Evolutionary conservation across 2,797 vertebrate genomes (phyloP), one percentile per base, ranked within the genome.

Genomic region (Oophaga sylvatica): DNA sequence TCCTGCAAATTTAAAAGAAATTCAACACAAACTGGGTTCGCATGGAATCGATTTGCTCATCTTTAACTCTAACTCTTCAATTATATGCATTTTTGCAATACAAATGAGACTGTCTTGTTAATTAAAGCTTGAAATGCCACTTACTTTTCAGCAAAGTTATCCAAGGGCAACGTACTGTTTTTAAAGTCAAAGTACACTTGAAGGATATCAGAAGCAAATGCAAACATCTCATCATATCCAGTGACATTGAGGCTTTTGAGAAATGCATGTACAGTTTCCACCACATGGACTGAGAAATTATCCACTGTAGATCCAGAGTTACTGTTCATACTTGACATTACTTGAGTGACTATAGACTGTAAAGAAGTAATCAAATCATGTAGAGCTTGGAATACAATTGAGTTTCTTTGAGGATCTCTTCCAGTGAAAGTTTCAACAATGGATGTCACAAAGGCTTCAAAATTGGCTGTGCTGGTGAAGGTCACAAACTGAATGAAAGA

Each of bases 191-290:
- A 79, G 31, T 78, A 89, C 26, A 79, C 16, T 35, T 86, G 80
- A 16, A 89, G 5, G 17, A 86, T 79, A 16, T 89, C 73, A 53
- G 79, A 81, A 62, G 63, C 29, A 26, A 85, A 67, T 41, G 63
- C 48, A 13, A 83, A 53, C 0, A 86, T 60, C 8, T 63, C 56
- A 35, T 89, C 65, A 41, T 86, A 73, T 6, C 71, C 73, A n/a
- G 88, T 89, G 7, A 86, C 57, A 80, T 89, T 89, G 41, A 89
- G 57, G 35, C 70, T 79, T n/a, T 62, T 79, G 0, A 89, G 56
- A 71, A 89, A 56, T n/a, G 17, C 9, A 12, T 20, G 31, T 2
- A 63, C 53, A 62, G 63, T n/a, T 79, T n/a, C 56, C 1, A 83
- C 53, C 16, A 31, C 62, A 17, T 63, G 48, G 13, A 57, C n/a